A percentile compares a stretch with the other conserved stretches of the same genome.
phyloP scores from a whole-genome alignment of 2,797 vertebrate species.

The Tadarida brasiliensis region DNA sequence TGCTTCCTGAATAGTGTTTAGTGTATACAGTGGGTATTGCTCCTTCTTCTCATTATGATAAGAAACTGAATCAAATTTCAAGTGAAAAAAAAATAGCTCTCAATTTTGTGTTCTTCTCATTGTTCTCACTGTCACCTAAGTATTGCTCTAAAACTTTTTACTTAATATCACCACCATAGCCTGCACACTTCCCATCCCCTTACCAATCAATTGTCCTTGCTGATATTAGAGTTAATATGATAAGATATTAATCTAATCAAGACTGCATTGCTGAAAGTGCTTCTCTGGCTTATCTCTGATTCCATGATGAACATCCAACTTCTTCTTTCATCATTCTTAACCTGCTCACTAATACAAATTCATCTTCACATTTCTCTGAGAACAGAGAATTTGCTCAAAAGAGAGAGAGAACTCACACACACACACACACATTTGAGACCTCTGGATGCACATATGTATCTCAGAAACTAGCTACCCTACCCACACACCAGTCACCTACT shows the following conservation, averaged over 20 bases:
- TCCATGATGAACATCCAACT: background rate
- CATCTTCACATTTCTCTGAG: background rate
- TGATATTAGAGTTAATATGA: background rate
- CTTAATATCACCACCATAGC: background rate
- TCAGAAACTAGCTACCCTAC: background rate
- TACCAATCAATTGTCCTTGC: slow-evolving; percentile 47
- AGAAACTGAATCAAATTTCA: background rate
- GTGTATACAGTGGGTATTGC: background rate
- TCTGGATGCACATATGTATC: background rate
- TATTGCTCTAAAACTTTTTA: background rate
- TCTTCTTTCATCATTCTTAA: background rate
- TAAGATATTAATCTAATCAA: slow-evolving; percentile 50
- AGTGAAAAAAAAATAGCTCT: background rate
- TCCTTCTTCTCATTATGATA: background rate
- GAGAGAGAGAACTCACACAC: no score
- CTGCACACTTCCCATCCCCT: background rate
- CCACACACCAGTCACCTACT: background rate
- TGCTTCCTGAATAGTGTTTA: background rate
- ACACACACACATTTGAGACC: background rate
- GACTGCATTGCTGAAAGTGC: background rate
- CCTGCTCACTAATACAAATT: background rate
- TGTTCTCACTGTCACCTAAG: background rate
- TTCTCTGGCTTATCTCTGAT: slow-evolving; percentile 45
- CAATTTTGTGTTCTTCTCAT: background rate
- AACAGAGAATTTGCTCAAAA: background rate